Evolutionary conservation across 2,797 vertebrate species (phyloP), one percentile per base, ranked within the genome.

Genomic region (Allobates femoralis): DNA sequence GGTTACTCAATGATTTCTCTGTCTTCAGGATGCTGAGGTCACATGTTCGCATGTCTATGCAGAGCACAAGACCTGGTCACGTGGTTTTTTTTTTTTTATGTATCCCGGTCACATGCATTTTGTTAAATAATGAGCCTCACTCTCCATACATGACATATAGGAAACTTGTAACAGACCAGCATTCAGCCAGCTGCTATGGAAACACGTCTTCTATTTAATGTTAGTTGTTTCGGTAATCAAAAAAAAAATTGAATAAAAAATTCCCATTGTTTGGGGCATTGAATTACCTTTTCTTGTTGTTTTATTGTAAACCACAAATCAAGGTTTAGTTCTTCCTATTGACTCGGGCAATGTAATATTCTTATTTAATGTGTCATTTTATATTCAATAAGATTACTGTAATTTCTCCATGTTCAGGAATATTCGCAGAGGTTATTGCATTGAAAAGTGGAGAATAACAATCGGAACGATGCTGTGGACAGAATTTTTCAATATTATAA

Each of bases 161-260:
- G 4, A 67, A 67, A 53, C 37, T 67, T 64, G 83, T 53, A 41
- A 77, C n/a, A 64, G 73, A 34, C 26, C 71, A n/a, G 34, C 34
- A 71, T 79, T 85, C 23, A 73, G 32, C 23, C 76, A 79, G 84
- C 66, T 86, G 84, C 78, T 86, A 86, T 86, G 84, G 84, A 74
- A 86, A 86, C 84, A 81, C 26, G 34, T 37, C 78, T 86, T 53
- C 16, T 37, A 73, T 50, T 69, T 75, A 83, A 56, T 58, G 71
- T 75, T 62, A 60, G 81, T 83, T 74, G 67, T 26, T 46, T 83
- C 73, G 60, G 73, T 1, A 32, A 62, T 41, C n/a, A 78, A 78
- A 56, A 37, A 58, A 60, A 60, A 46, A 79, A 60, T 23, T 58
- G 16, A 41, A 7, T n/a, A 37, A 79, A n/a, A 60, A 79, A 60